Evolutionary conservation across 2,888 invertebrate genomes (phyloP), one percentile per base, ranked within the genome.

Genomic region (Acanthosepion esculentum): DNA sequence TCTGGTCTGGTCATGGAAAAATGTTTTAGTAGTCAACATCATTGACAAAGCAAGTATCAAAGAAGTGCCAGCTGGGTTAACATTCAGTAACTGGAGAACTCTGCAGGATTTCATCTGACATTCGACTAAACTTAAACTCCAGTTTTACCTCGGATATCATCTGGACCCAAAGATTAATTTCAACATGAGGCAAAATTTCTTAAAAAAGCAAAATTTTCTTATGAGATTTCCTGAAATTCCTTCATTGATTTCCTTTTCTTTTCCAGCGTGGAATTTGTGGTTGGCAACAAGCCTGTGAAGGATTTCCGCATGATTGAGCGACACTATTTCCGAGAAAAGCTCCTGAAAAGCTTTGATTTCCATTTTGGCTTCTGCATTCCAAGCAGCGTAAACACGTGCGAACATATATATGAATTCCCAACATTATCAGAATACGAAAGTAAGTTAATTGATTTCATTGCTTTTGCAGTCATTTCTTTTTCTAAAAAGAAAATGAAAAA

Each of bases 361-460:
- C 99, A 99, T 97, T 99, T 99, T 98, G 99, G 99, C 94, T 99
- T 99, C 97, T 99, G 99, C 97, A 99, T 99, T 98, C 99, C 99
- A 93, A 99, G 99, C 98, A 99, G 99, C 95, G 98, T 98, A 97
- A 99, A 99, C 97, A 99, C 99, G 26, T 99, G 99, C 97, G 99
- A 99, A 98, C 99, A 99, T 97, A 99, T 99, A 97, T 99, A 99
- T 97, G 99, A 99, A 98, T 99, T 99, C 98, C 99, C 99, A 26
- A 98, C 98, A 95, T 98, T 99, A 96, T 98, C 98, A 95, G 98
- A 98, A 94, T 98, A 99, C 96, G 98, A 99, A 97, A 98, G 99
- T 99, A 98, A 98, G 98, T 98, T 94, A 26, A 41, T 33, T 64
- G 4, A 8, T 78, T 94, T 53, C 29, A 15, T 48, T 6, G 48